phyloP scores from a whole-genome alignment of 2,888 invertebrate genomes.

The Nemurella pictetii region DNA sequence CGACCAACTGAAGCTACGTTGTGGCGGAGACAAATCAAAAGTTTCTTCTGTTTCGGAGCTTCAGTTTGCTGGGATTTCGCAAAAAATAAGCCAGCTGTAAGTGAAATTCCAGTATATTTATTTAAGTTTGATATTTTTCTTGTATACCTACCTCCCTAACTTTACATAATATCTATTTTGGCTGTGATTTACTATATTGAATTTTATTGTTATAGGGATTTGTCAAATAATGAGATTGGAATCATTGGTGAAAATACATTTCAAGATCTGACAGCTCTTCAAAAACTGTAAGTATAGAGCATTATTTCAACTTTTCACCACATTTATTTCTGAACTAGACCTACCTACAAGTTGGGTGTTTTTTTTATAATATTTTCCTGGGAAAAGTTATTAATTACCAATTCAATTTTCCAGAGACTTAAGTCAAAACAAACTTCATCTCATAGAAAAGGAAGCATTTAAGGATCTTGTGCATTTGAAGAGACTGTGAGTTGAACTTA shows the following conservation, averaged over 20 bases:
- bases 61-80: constrained; percentile 63
- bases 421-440: constrained; percentile 75
- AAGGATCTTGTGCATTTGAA: constrained; percentile 71
- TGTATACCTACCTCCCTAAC: background rate
- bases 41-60: constrained; percentile 65
- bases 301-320: constrained; percentile 1
- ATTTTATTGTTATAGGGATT: constrained; percentile 59
- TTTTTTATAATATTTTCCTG: too few species aligned
- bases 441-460: constrained; percentile 75
- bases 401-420: constrained; percentile 70
- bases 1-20: constrained; percentile 58
- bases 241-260: constrained; percentile 58
- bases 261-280: constrained; percentile 65
- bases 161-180: background rate
- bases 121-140: background rate
- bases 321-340: background rate
- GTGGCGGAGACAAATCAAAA: constrained; percentile 61
- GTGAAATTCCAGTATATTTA: constrained; percentile 47
- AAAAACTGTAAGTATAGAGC: constrained; percentile 66
- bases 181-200: constrained; percentile 37
- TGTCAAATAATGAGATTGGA: constrained; percentile 66
- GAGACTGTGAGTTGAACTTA: constrained; percentile 55
- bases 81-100: constrained; percentile 68
- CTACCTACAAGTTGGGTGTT: too few species aligned
- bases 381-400: too few species aligned